phyloP scores from a whole-genome alignment of 2,113 vertebrate genomes.

The Bambusicola thoracicus region DNA sequence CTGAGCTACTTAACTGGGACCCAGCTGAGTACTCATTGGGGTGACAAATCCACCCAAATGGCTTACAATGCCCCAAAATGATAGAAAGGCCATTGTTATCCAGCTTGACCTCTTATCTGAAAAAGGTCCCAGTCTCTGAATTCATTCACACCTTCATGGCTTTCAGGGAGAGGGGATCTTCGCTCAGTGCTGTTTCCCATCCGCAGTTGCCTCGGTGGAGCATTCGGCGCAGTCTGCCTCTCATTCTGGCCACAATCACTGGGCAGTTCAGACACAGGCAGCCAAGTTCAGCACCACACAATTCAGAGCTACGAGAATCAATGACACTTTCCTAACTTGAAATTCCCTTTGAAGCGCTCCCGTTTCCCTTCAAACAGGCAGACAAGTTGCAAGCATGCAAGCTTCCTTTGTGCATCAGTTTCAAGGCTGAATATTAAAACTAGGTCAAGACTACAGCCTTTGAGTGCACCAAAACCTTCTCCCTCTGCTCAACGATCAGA shows the following conservation, averaged over 20 bases:
- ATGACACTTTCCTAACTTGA: not conserved
- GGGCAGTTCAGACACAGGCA: rapidly evolving
- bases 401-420: not conserved
- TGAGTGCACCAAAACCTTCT: rapidly evolving
- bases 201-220: not conserved
- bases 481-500: rapidly evolving
- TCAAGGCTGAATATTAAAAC: not conserved
- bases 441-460: not conserved
- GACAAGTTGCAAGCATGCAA: not conserved
- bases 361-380: not conserved
- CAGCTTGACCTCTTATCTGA: not conserved
- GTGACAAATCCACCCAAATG: not conserved
- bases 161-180: not conserved
- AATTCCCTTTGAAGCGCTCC: not conserved
- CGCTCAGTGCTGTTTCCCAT: rapidly evolving
- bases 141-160: not conserved
- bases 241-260: rapidly evolving
- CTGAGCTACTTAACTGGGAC: rapidly evolving
- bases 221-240: not conserved
- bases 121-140: not conserved
- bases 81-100: not conserved
- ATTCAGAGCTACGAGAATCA: not conserved
- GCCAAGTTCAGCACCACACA: rapidly evolving
- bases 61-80: not conserved
- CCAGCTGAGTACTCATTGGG: not conserved